A percentile compares a stretch with the other conserved stretches of the same genome.
Evolutionary conservation across 2,888 invertebrate species (phyloP).

Genomic region (Lycocerus yunnanus): DNA sequence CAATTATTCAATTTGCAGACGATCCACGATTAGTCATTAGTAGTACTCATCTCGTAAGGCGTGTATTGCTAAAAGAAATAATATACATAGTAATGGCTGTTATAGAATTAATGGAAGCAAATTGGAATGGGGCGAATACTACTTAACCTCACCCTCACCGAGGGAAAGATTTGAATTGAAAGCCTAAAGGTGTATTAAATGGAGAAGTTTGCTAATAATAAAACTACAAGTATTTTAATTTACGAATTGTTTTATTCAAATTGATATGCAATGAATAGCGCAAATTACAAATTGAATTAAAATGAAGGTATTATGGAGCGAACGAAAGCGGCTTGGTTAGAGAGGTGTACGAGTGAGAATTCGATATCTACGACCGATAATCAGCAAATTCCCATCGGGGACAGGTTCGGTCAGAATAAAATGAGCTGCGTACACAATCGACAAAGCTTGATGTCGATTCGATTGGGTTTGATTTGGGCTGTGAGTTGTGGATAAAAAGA

Average conservation of each 20-base stretch:
- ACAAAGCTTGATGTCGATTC: slow-evolving; percentile 21
- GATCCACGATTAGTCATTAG: too few species aligned
- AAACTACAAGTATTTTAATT: background rate
- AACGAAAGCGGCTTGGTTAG: slow-evolving; percentile 12
- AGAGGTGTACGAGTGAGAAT: slow-evolving; percentile 1
- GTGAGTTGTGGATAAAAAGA: slow-evolving; percentile 12
- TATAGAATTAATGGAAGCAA: too few species aligned
- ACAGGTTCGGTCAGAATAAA: slow-evolving; percentile 24
- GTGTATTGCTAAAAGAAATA: too few species aligned
- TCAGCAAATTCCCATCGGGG: slow-evolving; percentile 29
- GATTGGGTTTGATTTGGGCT: slow-evolving; percentile 26
- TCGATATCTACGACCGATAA: slow-evolving; percentile 24
- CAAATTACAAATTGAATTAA: slow-evolving; percentile 25
- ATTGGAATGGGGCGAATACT: too few species aligned
- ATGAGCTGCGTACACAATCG: slow-evolving; percentile 31
- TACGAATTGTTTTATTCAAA: background rate
- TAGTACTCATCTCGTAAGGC: too few species aligned
- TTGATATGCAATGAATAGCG: background rate
- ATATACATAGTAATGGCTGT: too few species aligned
- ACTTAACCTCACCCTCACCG: too few species aligned
- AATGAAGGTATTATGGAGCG: slow-evolving; percentile 18
- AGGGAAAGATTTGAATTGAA: too few species aligned
- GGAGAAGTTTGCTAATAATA: background rate
- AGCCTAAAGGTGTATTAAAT: background rate
- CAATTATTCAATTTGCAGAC: too few species aligned